A percentile compares a stretch with the other conserved stretches of the same genome.
These are phyloP conservation scores for Physella acuta DNA, from an alignment of 1,140 invertebrate genomes.

Conservation along the genomic window DNA sequence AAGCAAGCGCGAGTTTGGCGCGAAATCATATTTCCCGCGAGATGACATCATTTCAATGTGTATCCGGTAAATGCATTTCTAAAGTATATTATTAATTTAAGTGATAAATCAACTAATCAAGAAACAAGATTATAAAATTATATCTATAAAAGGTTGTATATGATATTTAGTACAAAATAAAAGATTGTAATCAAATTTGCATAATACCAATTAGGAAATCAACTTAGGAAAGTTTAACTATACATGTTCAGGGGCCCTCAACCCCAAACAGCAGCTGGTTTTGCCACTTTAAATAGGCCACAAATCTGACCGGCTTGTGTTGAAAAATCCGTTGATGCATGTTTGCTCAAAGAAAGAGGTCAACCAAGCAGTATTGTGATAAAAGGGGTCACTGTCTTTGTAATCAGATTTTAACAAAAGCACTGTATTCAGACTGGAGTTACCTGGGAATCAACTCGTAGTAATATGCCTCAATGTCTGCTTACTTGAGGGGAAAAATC, in stretches of 20 bases:
- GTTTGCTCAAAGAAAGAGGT: too few relatives aligned
- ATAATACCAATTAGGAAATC: not conserved
- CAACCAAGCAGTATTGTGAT: too few relatives aligned
- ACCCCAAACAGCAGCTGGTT: not conserved
- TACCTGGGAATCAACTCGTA: too few relatives aligned
- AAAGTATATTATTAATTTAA: not conserved
- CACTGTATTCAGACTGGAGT: too few relatives aligned
- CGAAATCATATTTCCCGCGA: constrained; percentile 58
- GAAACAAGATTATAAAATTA: not conserved
- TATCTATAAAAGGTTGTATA: not conserved
- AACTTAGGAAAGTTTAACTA: not conserved
- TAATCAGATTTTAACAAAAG: too few relatives aligned
- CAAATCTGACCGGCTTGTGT: too few relatives aligned
- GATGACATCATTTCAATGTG: constrained; percentile 38
- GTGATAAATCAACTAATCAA: not conserved
- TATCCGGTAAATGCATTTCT: constrained; percentile 24
- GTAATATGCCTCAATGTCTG: too few relatives aligned
- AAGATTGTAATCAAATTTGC: not conserved
- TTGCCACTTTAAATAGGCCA: too few relatives aligned
- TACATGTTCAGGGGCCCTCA: not conserved
- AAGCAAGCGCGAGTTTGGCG: constrained; percentile 43
- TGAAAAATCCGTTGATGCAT: too few relatives aligned
- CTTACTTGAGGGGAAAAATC: too few relatives aligned
- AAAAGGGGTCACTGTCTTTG: too few relatives aligned
- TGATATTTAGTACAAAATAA: not conserved